Evolutionary conservation across 2,888 invertebrate genomes (phyloP).

Genomic region (Mesopsocus fuscifrons): DNA sequence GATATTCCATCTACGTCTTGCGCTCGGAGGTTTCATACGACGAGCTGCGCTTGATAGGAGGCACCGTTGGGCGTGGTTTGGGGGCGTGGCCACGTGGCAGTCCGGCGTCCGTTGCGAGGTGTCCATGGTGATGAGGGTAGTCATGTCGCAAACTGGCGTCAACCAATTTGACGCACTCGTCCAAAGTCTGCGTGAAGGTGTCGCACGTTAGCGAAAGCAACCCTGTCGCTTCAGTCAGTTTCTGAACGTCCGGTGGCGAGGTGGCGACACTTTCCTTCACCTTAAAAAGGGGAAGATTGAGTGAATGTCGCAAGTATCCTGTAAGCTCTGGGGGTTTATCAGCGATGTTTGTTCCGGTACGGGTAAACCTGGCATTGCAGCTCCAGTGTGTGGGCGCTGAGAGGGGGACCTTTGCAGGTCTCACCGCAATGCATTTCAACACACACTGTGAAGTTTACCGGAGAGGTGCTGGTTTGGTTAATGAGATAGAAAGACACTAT

Average conservation of each 20-base stretch:
- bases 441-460: too few relatives aligned
- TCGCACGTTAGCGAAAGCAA: slow-evolving; percentile 61
- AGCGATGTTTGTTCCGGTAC: too few relatives aligned
- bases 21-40: slow-evolving; percentile 7
- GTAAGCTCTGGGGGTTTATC: too few relatives aligned
- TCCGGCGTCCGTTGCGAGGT: slow-evolving; percentile 20
- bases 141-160: slow-evolving; percentile 25
- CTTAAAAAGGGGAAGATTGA: too few relatives aligned
- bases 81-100: slow-evolving; percentile 20
- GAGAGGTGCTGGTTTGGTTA: too few relatives aligned
- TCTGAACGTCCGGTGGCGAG: slow-evolving; percentile 26
- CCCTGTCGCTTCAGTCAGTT: slow-evolving; percentile 51
- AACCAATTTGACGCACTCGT: slow-evolving; percentile 53
- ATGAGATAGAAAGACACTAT: too few relatives aligned
- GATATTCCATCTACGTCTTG: neutral
- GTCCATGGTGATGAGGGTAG: slow-evolving; percentile 21
- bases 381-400: too few relatives aligned
- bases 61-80: slow-evolving; percentile 19
- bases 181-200: slow-evolving; percentile 61
- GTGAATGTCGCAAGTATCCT: too few relatives aligned
- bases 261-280: neutral
- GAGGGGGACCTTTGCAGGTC: too few relatives aligned
- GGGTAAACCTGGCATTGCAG: too few relatives aligned
- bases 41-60: slow-evolving; percentile 15
- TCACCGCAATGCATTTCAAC: too few relatives aligned